Percentiles rank a stretch among this genome's conserved stretches.
These are phyloP conservation scores for Ochotona princeps DNA, from an alignment of 2,113 vertebrate species.

Conservation along the genomic window DNA sequence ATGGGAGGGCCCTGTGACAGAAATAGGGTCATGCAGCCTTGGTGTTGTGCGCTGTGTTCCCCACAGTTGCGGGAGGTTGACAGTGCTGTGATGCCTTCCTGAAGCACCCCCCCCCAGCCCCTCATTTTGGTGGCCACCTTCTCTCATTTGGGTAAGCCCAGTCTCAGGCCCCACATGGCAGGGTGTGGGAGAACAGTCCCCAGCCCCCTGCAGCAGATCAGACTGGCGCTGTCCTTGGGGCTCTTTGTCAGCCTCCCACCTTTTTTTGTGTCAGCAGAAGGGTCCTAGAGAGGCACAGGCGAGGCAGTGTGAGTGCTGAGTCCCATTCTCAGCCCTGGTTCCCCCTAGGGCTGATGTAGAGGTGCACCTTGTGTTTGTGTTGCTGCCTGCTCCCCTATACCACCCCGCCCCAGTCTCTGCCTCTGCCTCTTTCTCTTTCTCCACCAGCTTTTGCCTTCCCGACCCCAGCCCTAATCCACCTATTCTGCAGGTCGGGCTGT, in stretches of 20 bases:
- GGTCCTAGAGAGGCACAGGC: conserved; percentile 49
- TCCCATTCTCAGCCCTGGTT: not conserved
- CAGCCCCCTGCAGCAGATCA: not conserved
- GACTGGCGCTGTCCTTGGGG: not conserved
- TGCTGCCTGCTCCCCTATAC: too few relatives aligned
- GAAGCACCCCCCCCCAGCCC: not conserved
- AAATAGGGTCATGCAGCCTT: too few relatives aligned
- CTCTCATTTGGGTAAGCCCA: not conserved
- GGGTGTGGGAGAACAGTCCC: not conserved
- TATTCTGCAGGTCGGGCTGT: not conserved
- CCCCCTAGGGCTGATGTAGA: not conserved
- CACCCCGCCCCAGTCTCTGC: not conserved
- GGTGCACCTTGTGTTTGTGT: too few relatives aligned
- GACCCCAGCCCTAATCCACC: not conserved
- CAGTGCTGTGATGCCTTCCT: not conserved
- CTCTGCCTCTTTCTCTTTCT: too few relatives aligned
- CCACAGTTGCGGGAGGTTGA: too few relatives aligned
- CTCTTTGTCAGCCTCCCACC: not conserved
- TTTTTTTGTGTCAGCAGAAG: not conserved
- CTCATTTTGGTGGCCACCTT: not conserved
- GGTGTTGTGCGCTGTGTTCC: too few relatives aligned
- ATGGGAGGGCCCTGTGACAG: too few relatives aligned
- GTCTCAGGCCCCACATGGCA: rapidly evolving
- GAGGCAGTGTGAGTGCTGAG: not conserved
- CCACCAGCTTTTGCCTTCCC: too few relatives aligned